phyloP scores from a whole-genome alignment of 2,113 vertebrate species.

The Paraplagusia blochii region DNA sequence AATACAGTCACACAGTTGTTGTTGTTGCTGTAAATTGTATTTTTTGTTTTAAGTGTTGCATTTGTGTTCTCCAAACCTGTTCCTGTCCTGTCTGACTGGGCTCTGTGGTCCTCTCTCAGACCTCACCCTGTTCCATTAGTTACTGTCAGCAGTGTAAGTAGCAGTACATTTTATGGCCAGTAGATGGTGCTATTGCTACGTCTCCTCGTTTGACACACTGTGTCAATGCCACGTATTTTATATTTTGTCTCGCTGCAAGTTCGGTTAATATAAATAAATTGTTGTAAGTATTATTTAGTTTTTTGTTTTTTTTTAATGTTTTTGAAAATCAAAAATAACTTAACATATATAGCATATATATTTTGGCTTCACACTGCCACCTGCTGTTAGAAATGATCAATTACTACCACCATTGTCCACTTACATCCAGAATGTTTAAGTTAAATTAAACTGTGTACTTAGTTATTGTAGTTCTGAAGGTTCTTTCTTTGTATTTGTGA shows the following conservation, averaged over 20 bases:
- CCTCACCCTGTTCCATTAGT: no score
- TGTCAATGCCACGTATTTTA: neutral
- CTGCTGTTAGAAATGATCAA: slow-evolving; percentile 29
- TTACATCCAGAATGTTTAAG: no score
- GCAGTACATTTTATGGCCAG: slow-evolving; percentile 66
- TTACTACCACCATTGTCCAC: no score
- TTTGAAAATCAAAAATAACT: no score
- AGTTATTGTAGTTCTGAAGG: no score
- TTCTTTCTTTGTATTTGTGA: no score
- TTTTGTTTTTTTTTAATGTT: slow-evolving; percentile 2
- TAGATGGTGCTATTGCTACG: slow-evolving; percentile 42
- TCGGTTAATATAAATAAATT: neutral
- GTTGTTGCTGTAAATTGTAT: no score
- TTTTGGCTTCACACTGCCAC: slow-evolving; percentile 26
- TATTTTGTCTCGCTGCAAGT: neutral
- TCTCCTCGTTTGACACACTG: slow-evolving; percentile 10
- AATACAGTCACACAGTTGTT: no score
- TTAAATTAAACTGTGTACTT: no score
- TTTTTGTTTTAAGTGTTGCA: slow-evolving; percentile 5
- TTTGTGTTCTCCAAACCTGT: slow-evolving; percentile 28
- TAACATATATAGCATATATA: no score
- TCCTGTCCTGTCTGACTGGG: slow-evolving; percentile 60
- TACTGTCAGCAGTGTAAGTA: slow-evolving; percentile 72
- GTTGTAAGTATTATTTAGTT: neutral
- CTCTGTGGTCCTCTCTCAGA: no score